Evolutionary conservation across 2,113 vertebrate species (phyloP).

Genomic region (Spea multiplicata): DNA sequence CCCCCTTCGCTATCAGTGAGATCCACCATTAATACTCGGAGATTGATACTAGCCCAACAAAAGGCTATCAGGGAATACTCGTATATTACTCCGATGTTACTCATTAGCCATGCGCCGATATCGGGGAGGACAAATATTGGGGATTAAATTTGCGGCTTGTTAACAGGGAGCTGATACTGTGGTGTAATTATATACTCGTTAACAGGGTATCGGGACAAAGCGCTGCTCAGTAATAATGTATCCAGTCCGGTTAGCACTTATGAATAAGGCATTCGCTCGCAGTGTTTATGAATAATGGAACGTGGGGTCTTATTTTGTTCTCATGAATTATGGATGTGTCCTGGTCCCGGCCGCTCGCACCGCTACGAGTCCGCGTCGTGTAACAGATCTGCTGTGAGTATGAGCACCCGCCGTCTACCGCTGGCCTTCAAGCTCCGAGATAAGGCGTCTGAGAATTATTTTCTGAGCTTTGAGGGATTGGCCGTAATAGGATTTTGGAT

Average conservation of each 20-base stretch:
- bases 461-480: background rate
- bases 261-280: slow-evolving; percentile 33
- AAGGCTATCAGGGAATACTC: too few species aligned
- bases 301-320: slow-evolving; percentile 3
- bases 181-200: background rate
- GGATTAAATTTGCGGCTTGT: background rate
- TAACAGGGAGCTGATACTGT: background rate
- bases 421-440: background rate
- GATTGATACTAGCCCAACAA: too few species aligned
- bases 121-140: too few species aligned
- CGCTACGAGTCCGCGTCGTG: slow-evolving; percentile 14
- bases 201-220: background rate
- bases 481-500: background rate
- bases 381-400: background rate
- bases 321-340: slow-evolving; percentile 27
- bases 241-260: slow-evolving; percentile 23
- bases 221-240: slow-evolving; percentile 11
- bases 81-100: too few species aligned
- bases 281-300: slow-evolving; percentile 30
- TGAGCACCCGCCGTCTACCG: background rate
- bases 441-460: background rate
- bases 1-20: too few species aligned
- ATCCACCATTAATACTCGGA: too few species aligned
- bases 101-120: too few species aligned
- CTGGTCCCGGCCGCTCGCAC: slow-evolving; percentile 16